phyloP scores from a whole-genome alignment of 1,140 invertebrate species.

The Meloidogyne floridensis region DNA sequence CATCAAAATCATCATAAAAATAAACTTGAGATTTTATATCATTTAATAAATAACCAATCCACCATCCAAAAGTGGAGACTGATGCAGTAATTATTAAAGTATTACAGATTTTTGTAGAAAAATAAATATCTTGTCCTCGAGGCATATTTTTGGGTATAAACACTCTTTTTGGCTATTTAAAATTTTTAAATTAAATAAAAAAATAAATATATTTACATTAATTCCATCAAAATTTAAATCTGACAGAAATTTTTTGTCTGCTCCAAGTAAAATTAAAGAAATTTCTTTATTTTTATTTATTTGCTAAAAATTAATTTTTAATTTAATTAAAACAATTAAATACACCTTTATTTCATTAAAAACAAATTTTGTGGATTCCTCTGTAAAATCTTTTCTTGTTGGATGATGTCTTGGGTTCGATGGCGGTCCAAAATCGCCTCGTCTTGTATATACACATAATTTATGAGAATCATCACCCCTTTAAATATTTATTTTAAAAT shows the following conservation, averaged over 20 bases:
- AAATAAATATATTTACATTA: background rate
- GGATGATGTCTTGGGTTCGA: too few species aligned
- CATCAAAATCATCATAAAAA: conserved; percentile 10
- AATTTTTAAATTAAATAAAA: background rate
- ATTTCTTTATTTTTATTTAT: background rate
- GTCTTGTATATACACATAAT: too few species aligned
- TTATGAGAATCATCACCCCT: too few species aligned
- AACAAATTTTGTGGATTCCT: too few species aligned
- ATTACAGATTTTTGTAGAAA: conserved; percentile 22
- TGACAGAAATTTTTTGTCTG: background rate
- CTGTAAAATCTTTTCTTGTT: background rate
- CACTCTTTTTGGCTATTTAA: background rate
- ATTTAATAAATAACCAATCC: conserved; percentile 43
- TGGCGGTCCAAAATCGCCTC: too few species aligned
- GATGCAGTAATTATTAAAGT: conserved; percentile 30
- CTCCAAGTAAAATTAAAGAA: background rate
- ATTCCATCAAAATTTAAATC: background rate
- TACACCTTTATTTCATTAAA: conserved; percentile 6
- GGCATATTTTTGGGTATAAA: background rate
- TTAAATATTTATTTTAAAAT: background rate
- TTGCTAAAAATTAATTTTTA: background rate
- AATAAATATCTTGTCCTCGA: conserved; percentile 6
- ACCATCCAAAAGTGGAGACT: conserved; percentile 39
- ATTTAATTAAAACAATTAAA: background rate
- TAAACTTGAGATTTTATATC: conserved; percentile 8